Base-by-base conservation (phyloP, 37 sponge, comb jelly and placozoan species). In the Dysidea cf. avara region DNA sequence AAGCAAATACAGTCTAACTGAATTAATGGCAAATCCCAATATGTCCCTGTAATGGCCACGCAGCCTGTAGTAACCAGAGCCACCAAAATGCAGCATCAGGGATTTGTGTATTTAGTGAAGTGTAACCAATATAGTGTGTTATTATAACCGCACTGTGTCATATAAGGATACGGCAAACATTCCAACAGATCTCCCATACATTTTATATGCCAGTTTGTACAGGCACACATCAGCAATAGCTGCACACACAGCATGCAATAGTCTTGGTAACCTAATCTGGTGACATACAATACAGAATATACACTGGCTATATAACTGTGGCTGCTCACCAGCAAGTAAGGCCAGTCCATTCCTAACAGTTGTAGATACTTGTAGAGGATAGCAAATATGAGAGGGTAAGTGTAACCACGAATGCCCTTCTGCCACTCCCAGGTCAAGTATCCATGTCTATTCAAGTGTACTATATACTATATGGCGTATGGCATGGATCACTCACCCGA, bases 341-440 rank as follows among this genome's bases (percentile, higher is more conserved):
- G 54, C 7, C 51, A 72, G 70, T 92, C 88, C 60, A 87, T 21
- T 24, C 62, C 28, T 11, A 86, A 48, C 16, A 86, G 36, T 30
- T 68, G 25, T 40, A 94, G 76, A 7, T 49, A 16, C 53, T 83
- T 83, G 63, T 86, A 94, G 7, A 86, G 56, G 0, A 36, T 28
- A 26, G 83, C 83, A 78, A 85, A 94, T 48, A 90, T 9, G 13
- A 86, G 64, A 25, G 95, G 95, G 49, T 90, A 81, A 1, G 79
- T 56, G 72, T 80, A 94, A 47, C 91, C 86, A 14, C 95, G 80
- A 4, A 90, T 82, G 7, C 67, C 74, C 61, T 80, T 63, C 13
- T 83, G 61, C 95, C 95, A 94, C 75, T 94, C 95, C 95, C 91
- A 94, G 1, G 95, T 87, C 52, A 86, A 51, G 71, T 90, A 78